Base-by-base conservation (phyloP, 1,140 invertebrate genomes). In the Philaenus spumarius region DNA sequence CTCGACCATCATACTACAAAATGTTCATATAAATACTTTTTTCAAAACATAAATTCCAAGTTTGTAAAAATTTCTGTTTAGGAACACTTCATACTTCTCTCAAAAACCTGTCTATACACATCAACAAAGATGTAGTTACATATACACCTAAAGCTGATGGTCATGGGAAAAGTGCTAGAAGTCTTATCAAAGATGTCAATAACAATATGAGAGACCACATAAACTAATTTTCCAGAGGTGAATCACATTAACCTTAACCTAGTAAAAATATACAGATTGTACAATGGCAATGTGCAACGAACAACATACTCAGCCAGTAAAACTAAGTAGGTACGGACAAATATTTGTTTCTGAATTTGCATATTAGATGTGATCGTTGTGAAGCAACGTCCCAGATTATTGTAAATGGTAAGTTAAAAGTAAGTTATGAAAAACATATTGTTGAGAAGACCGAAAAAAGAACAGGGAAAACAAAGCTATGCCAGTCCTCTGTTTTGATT, bases 351-450 rank as follows among this genome's bases (percentile, higher is more conserved):
- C 24, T 1, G 62, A 65, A 59, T 65, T 61, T 37, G 60, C 59
- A 64, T 42, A 61, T 65, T 46, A 61, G 64, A 55, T 66, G 63
- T 53, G 62, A 63, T 39, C 35, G 48, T 57, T 66, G 63, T 58
- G 50, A 64, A 30, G 53, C 60, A 45, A n/a, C n/a, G n/a, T n/a
- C n/a, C n/a, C n/a, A n/a, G n/a, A n/a, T n/a, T n/a, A 51, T 48
- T 19, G 51, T 58, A 57, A 43, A 51, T 47, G 62, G 63, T 37
- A 59, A 61, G 54, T n/a, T n/a, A n/a, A n/a, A n/a, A n/a, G n/a
- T n/a, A n/a, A n/a, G n/a, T n/a, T n/a, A n/a, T n/a, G n/a, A n/a
- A n/a, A n/a, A n/a, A n/a, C n/a, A n/a, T n/a, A 30, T 9, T 30
- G 26, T 9, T n/a, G n/a, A n/a, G n/a, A n/a, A n/a, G n/a, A n/a